These are phyloP conservation scores for Polydrusus tereticollis DNA, from an alignment of 2,888 invertebrate genomes.

Conservation along the genomic window DNA sequence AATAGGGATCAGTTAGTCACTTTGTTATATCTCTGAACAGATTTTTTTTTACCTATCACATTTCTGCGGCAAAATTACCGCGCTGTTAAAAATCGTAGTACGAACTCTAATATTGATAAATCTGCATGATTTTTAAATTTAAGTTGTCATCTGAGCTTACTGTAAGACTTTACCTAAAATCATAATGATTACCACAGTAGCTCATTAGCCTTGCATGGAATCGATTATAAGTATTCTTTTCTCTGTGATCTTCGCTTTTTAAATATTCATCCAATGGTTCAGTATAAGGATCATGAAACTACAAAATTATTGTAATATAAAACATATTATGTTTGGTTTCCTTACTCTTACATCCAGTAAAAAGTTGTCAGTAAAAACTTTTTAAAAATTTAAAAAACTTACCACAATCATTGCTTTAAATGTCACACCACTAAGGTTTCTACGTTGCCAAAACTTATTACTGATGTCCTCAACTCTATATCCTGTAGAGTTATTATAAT, in stretches of 20 bases:
- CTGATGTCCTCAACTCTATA: constrained; percentile 38
- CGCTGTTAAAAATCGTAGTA: no score
- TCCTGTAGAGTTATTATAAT: constrained; percentile 48
- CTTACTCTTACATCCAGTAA: no score
- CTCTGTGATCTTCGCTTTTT: constrained; percentile 52
- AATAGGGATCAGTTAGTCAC: no score
- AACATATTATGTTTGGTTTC: not conserved
- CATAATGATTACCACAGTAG: constrained; percentile 57
- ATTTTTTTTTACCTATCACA: no score
- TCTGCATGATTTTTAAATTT: no score
- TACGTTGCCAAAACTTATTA: constrained; percentile 56
- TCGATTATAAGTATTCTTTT: constrained; percentile 59
- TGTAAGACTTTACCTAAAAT: constrained; percentile 57
- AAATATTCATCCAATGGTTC: constrained; percentile 56
- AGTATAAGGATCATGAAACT: constrained; percentile 58
- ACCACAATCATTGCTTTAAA: constrained; percentile 58
- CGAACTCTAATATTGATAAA: no score
- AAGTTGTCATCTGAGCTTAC: no score
- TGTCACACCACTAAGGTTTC: constrained; percentile 58
- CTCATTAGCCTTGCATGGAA: constrained; percentile 56
- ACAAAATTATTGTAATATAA: constrained; percentile 35
- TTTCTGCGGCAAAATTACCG: no score
- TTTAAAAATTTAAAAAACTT: constrained; percentile 34
- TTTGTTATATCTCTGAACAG: no score
- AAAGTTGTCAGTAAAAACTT: not conserved